A percentile compares a stretch with the other conserved stretches of the same genome.
phyloP scores from a whole-genome alignment of 2,888 invertebrate genomes.

The Mallateleia sp. region DNA sequence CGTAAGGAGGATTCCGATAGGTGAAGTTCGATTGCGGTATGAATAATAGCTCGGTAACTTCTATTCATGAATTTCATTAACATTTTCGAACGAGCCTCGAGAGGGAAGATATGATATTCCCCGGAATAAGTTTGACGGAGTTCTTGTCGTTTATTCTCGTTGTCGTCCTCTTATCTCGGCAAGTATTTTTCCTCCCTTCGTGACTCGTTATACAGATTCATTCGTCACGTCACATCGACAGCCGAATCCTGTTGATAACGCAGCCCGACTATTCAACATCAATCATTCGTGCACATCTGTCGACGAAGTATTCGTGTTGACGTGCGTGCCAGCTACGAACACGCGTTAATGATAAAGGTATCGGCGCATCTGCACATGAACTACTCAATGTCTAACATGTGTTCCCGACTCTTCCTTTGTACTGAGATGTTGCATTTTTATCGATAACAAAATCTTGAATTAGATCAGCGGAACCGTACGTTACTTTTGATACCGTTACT shows the following conservation, averaged over 20 bases:
- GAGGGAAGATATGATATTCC: slow-evolving; percentile 46
- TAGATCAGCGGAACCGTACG: too few relatives aligned
- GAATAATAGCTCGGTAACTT: slow-evolving; percentile 52
- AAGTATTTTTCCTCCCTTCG: slow-evolving; percentile 50
- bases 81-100: slow-evolving; percentile 39
- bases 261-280: slow-evolving; percentile 67
- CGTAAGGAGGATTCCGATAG: slow-evolving; percentile 12
- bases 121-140: slow-evolving; percentile 55
- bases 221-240: slow-evolving; percentile 82
- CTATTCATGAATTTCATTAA: slow-evolving; percentile 72
- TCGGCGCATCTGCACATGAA: slow-evolving; percentile 56
- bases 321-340: slow-evolving; percentile 53
- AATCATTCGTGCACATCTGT: slow-evolving; percentile 71
- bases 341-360: slow-evolving; percentile 61
- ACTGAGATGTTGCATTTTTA: too few relatives aligned
- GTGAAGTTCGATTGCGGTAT: slow-evolving; percentile 61
- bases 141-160: slow-evolving; percentile 64
- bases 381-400: slow-evolving; percentile 37
- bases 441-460: too few relatives aligned
- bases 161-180: slow-evolving; percentile 64
- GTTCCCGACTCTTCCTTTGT: background rate
- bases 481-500: too few relatives aligned
- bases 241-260: slow-evolving; percentile 74
- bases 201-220: slow-evolving; percentile 82
- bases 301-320: slow-evolving; percentile 59